These are phyloP conservation scores for Mesaphorura yosii DNA, from an alignment of 1,140 invertebrate genomes.

Conservation along the genomic window DNA sequence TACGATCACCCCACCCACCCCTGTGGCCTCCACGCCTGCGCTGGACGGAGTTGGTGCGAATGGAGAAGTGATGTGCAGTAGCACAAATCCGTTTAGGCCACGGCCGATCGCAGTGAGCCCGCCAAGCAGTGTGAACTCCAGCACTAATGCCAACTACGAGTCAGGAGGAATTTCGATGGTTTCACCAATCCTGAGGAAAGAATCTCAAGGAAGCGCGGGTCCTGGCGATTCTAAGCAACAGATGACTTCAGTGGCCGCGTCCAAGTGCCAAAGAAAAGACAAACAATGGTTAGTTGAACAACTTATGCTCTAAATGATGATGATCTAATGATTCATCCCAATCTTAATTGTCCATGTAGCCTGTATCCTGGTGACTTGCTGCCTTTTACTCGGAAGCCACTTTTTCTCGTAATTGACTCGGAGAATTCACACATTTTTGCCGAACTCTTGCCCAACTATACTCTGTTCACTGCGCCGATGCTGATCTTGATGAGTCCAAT, in stretches of 20 bases:
- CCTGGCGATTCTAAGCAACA: too few species aligned
- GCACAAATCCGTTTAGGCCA: neutral
- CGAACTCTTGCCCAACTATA: constrained; percentile 77
- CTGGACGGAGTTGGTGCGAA: too few species aligned
- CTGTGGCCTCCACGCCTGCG: neutral
- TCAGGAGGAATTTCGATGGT: neutral
- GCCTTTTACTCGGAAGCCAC: constrained; percentile 78
- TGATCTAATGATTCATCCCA: too few species aligned
- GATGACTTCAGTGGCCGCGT: constrained; percentile 84
- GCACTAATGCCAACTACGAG: constrained; percentile 48
- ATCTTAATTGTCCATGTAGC: too few species aligned
- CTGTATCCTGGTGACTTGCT: constrained; percentile 87
- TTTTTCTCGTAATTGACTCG: constrained; percentile 88
- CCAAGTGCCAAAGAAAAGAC: constrained; percentile 69
- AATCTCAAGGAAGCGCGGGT: too few species aligned
- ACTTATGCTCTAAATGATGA: neutral
- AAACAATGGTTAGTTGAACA: constrained; percentile 39
- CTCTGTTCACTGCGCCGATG: constrained; percentile 87
- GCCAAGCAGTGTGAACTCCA: too few species aligned
- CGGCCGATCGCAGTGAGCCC: too few species aligned
- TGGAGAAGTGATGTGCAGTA: neutral
- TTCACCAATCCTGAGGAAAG: too few species aligned
- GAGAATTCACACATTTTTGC: constrained; percentile 91
- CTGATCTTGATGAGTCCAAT: constrained; percentile 88
- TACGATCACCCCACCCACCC: constrained; percentile 13